Evolutionary conservation across 2,888 invertebrate species (phyloP).

Genomic region (Tillus elongatus): DNA sequence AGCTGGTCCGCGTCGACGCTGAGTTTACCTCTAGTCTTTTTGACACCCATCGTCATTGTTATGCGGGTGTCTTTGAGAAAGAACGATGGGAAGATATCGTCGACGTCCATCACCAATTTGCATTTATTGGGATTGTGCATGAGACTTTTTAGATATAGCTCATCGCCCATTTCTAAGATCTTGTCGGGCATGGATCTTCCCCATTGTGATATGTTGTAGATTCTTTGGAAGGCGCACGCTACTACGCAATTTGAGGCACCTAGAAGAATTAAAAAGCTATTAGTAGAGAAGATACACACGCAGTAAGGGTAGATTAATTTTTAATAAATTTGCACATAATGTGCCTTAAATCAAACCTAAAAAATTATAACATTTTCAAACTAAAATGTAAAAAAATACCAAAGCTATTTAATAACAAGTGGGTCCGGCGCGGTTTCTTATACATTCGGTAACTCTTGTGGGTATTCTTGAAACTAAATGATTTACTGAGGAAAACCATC

Average conservation of each 20-base stretch:
- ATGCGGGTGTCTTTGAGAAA: conserved; percentile 29
- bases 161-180: conserved; percentile 46
- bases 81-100: conserved; percentile 29
- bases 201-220: conserved; percentile 51
- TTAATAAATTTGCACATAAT: too few relatives aligned
- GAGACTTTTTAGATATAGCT: conserved; percentile 39
- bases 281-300: too few relatives aligned
- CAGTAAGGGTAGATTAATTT: too few relatives aligned
- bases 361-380: too few relatives aligned
- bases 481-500: too few relatives aligned
- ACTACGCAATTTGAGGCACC: conserved; percentile 49
- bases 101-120: conserved; percentile 24
- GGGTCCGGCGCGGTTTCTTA: too few relatives aligned
- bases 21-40: neutral
- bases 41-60: conserved; percentile 23
- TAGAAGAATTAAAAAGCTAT: conserved; percentile 15
- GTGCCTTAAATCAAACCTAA: too few relatives aligned
- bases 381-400: too few relatives aligned
- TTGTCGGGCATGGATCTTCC: conserved; percentile 48
- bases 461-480: too few relatives aligned
- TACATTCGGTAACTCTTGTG: too few relatives aligned
- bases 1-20: conserved; percentile 10
- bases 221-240: conserved; percentile 48
- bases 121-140: conserved; percentile 24
- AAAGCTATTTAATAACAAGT: too few relatives aligned